These are phyloP conservation scores for Amphipyra tragopoginis DNA, from an alignment of 2,888 invertebrate species.

Conservation along the genomic window DNA sequence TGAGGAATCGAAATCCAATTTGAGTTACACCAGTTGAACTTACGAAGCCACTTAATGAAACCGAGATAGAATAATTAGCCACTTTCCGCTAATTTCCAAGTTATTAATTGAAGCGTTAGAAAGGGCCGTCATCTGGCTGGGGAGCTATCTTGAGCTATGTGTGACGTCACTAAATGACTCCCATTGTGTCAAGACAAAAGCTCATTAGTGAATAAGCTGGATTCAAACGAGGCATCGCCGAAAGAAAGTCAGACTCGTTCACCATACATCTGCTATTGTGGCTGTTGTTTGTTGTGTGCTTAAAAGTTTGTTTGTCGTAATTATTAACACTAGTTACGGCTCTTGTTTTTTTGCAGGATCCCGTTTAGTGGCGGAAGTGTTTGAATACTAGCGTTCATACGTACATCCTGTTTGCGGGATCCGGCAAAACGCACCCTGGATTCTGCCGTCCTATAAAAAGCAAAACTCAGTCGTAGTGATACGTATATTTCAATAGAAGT, in stretches of 20 bases:
- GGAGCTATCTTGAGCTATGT: slow-evolving; percentile 59
- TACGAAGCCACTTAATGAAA: slow-evolving; percentile 76
- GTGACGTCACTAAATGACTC: slow-evolving; percentile 54
- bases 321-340: too few relatives aligned
- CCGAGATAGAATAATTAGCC: slow-evolving; percentile 86
- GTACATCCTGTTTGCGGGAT: too few relatives aligned
- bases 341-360: too few relatives aligned
- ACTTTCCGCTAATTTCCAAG: slow-evolving; percentile 84
- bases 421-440: too few relatives aligned
- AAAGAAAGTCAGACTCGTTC: slow-evolving; percentile 21
- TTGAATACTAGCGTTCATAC: too few relatives aligned
- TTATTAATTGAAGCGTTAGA: slow-evolving; percentile 86
- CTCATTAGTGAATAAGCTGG: slow-evolving; percentile 65
- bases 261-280: slow-evolving; percentile 5
- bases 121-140: slow-evolving; percentile 81
- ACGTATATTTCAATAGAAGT: too few relatives aligned
- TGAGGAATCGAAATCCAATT: slow-evolving; percentile 68
- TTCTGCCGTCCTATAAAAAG: too few relatives aligned
- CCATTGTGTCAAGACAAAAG: slow-evolving; percentile 70
- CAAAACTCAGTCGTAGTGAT: too few relatives aligned
- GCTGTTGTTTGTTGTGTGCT: too few relatives aligned
- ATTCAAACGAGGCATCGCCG: slow-evolving; percentile 50
- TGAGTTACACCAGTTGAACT: slow-evolving; percentile 62
- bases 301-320: neutral
- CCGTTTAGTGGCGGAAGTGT: too few relatives aligned